Conservation (phyloP, 2,888 invertebrate species). For the Dryomyza anilis region DNA sequence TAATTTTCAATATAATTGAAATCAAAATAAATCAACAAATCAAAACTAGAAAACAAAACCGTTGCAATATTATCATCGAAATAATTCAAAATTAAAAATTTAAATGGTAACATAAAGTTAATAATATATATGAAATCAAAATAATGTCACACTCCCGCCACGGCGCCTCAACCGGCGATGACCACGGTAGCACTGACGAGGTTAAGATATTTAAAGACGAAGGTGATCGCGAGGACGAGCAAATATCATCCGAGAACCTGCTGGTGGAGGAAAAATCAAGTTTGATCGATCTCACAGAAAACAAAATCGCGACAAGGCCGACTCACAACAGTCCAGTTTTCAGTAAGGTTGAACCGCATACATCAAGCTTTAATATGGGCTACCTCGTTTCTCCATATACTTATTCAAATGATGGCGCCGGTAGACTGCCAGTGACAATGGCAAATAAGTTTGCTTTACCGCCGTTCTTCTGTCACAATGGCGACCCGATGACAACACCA, state of each 20-base stretch:
- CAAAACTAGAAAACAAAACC: no score
- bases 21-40: no score
- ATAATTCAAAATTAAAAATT: no score
- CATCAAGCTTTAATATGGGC: constrained; percentile 80
- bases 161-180: constrained; percentile 80
- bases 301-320: no score
- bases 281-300: constrained; percentile 94
- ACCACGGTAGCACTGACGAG: constrained; percentile 97
- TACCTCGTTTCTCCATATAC: constrained; percentile 90
- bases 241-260: constrained; percentile 91
- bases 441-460: constrained; percentile 89
- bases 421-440: constrained; percentile 86
- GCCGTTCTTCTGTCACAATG: constrained; percentile 88
- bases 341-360: constrained; percentile 53
- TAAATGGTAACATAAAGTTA: no score
- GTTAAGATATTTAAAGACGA: constrained; percentile 98
- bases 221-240: constrained; percentile 94
- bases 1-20: no score
- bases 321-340: constrained; percentile 1
- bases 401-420: constrained; percentile 86
- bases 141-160: constrained; percentile 58
- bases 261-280: constrained; percentile 92
- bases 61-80: no score
- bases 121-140: no score
- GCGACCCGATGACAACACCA: constrained; percentile 85